These are phyloP conservation scores for Vulpes ferrilata DNA, from an alignment of 2,113 vertebrate genomes.

Conservation along the genomic window DNA sequence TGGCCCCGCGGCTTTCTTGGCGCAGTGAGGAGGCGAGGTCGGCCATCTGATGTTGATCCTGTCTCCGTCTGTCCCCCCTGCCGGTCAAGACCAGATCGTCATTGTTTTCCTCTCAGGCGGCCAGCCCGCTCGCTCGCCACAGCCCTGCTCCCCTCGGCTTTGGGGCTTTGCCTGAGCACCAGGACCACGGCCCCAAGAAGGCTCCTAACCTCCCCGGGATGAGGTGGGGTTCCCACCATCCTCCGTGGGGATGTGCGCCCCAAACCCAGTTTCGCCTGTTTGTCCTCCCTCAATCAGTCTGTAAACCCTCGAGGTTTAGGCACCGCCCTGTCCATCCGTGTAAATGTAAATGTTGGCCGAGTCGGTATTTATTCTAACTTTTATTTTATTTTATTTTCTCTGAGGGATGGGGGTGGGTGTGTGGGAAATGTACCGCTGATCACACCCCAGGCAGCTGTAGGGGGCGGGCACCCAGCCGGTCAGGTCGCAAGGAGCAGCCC, in stretches of 20 bases:
- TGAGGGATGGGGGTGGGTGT: conserved; percentile 27
- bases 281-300: conserved; percentile 72
- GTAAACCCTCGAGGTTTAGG: conserved; percentile 54
- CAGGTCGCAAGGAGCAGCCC: neutral
- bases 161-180: conserved; percentile 58
- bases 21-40: neutral
- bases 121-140: conserved; percentile 23
- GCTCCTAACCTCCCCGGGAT: neutral
- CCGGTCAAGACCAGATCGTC: conserved; percentile 46
- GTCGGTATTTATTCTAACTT: conserved; percentile 81
- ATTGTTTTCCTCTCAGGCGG: conserved; percentile 31
- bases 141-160: neutral
- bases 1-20: conserved; percentile 51
- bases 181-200: conserved; percentile 27
- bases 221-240: neutral
- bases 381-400: conserved; percentile 79
- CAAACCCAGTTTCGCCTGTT: neutral
- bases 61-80: conserved; percentile 41
- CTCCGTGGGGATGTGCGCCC: conserved; percentile 10
- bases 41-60: conserved; percentile 18
- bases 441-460: conserved; percentile 38
- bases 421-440: conserved; percentile 16
- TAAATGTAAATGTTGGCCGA: conserved; percentile 80
- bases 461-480: neutral
- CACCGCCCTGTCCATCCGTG: conserved; percentile 44